Conservation (phyloP, 1,140 invertebrate genomes). For the Micrasema minimum region DNA sequence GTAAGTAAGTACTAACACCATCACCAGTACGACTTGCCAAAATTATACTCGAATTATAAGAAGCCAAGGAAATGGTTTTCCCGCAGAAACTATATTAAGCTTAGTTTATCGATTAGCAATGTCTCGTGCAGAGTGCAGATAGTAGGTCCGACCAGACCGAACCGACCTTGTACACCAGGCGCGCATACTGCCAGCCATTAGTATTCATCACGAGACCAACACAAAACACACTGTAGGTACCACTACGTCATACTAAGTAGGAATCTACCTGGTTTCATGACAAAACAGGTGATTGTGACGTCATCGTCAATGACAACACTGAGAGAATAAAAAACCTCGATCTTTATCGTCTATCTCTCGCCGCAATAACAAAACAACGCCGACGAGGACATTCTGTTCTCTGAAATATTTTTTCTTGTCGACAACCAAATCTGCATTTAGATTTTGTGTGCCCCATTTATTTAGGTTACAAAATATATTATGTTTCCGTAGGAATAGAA, state of each 20-base stretch:
- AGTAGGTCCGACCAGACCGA: neutral
- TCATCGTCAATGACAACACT: neutral
- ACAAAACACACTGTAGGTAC: neutral
- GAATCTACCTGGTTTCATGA: neutral
- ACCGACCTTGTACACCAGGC: constrained; percentile 5
- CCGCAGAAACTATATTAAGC: neutral
- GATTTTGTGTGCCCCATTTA: no score
- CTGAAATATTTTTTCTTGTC: neutral
- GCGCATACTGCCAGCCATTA: constrained; percentile 15
- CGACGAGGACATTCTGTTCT: neutral
- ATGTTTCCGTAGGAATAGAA: no score
- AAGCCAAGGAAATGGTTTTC: neutral
- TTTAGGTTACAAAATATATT: no score
- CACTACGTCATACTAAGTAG: neutral
- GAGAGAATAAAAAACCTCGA: neutral
- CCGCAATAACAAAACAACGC: neutral
- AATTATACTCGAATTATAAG: neutral
- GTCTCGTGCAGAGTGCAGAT: neutral
- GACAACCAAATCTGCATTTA: no score
- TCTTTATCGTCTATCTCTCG: no score
- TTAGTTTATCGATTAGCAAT: neutral
- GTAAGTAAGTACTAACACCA: no score
- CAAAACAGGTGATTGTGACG: constrained; percentile 22
- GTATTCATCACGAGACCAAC: constrained; percentile 25
- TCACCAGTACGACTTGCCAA: no score